A percentile compares a stretch with the other conserved stretches of the same genome.
These are phyloP conservation scores for Fukomys damarensis DNA, from an alignment of 2,113 vertebrate genomes.

Conservation along the genomic window DNA sequence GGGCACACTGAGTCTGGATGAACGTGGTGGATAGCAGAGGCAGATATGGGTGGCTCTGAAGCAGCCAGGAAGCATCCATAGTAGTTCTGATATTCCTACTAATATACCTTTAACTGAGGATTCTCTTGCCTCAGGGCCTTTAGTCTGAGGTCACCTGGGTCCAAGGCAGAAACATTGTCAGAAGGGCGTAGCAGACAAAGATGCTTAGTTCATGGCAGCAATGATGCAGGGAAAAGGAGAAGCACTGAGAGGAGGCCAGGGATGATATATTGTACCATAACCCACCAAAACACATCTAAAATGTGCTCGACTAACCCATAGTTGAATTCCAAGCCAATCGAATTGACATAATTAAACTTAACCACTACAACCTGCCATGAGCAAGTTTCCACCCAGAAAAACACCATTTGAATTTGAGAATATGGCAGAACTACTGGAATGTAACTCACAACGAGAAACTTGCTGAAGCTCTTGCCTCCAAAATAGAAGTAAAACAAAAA, in stretches of 20 bases:
- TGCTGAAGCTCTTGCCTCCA: slow-evolving; percentile 86
- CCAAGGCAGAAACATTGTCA: not conserved
- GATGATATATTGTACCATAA: not conserved
- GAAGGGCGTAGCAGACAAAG: not conserved
- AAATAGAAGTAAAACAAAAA: slow-evolving; percentile 91
- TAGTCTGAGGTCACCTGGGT: slow-evolving; percentile 26
- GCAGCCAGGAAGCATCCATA: slow-evolving; percentile 90
- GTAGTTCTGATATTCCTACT: slow-evolving; percentile 89
- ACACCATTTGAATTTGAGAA: too few species aligned
- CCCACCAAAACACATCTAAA: slow-evolving; percentile 56
- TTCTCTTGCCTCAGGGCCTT: slow-evolving; percentile 88
- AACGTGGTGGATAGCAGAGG: slow-evolving; percentile 95
- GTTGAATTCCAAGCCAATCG: too few species aligned
- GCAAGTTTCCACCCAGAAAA: too few species aligned
- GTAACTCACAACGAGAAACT: too few species aligned
- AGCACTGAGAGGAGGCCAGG: not conserved
- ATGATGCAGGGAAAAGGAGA: not conserved
- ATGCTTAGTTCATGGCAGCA: not conserved
- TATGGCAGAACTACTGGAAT: too few species aligned
- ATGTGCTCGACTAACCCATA: too few species aligned
- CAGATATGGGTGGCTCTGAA: slow-evolving; percentile 94
- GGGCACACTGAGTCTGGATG: slow-evolving; percentile 93
- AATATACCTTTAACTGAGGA: slow-evolving; percentile 89
- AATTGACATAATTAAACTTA: too few species aligned
- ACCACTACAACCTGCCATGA: too few species aligned